Evolutionary conservation across 2,113 vertebrate genomes (phyloP).

Genomic region (Aspidoscelis tigris): DNA sequence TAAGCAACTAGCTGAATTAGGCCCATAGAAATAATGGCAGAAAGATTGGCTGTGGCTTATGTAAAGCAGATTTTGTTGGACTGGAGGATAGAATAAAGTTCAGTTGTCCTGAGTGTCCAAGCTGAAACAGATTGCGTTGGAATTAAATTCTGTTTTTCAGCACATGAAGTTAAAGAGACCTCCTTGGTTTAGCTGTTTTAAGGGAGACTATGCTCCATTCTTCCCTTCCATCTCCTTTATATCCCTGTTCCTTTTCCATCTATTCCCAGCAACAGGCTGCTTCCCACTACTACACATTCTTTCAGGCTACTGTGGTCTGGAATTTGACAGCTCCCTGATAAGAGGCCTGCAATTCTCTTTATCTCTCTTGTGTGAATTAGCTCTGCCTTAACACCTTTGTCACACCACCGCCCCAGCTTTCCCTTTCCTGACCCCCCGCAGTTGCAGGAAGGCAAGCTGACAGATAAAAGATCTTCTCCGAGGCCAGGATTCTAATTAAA

Average conservation of each 20-base stretch:
- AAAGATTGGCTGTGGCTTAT: no score
- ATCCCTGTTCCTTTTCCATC: conserved; percentile 42
- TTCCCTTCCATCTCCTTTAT: conserved; percentile 14
- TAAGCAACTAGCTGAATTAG: background rate
- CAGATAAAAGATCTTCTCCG: conserved; percentile 62
- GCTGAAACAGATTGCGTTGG: background rate
- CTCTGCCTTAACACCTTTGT: conserved; percentile 71
- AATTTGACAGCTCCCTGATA: conserved; percentile 76
- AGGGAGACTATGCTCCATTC: conserved; percentile 25
- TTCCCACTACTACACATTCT: conserved; percentile 66
- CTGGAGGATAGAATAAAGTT: background rate
- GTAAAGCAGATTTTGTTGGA: background rate
- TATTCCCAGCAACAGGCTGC: conserved; percentile 51
- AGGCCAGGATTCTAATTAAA: conserved; percentile 53
- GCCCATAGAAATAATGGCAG: background rate
- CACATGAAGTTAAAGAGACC: accelerated
- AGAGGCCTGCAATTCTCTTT: conserved; percentile 74
- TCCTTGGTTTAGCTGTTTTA: background rate
- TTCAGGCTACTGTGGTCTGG: conserved; percentile 63
- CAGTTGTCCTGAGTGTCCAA: background rate
- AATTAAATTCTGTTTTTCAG: background rate
- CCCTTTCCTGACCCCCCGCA: conserved; percentile 54
- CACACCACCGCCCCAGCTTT: conserved; percentile 32
- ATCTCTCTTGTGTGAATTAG: conserved; percentile 75
- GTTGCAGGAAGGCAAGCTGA: conserved; percentile 52